These are phyloP conservation scores for Ectemnius continuus DNA, from an alignment of 2,888 invertebrate species.

Conservation along the genomic window DNA sequence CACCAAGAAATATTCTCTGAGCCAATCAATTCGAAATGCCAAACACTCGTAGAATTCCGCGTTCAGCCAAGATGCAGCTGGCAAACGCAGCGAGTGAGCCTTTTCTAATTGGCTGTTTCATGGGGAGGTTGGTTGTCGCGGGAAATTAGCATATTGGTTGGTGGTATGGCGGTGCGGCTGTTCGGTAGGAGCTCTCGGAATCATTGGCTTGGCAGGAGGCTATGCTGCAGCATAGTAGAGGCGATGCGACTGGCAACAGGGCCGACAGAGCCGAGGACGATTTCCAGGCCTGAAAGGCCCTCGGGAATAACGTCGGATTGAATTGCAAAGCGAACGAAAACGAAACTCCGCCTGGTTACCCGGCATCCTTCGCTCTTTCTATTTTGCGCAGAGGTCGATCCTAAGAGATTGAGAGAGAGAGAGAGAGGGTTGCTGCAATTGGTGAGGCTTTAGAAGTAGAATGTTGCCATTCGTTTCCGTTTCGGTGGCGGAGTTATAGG, in stretches of 20 bases:
- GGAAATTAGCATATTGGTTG: constrained; percentile 54
- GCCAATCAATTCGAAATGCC: too few species aligned
- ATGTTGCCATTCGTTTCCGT: too few species aligned
- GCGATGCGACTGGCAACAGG: constrained; percentile 1
- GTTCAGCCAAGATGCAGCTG: too few species aligned
- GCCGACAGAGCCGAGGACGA: constrained; percentile 16
- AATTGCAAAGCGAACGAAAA: constrained; percentile 70
- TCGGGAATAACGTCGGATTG: constrained; percentile 57
- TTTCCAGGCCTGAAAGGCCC: constrained; percentile 26
- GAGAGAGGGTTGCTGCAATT: too few species aligned
- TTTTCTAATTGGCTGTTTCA: constrained; percentile 44
- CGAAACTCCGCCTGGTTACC: constrained; percentile 34
- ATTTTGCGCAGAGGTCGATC: too few species aligned
- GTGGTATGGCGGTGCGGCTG: constrained; percentile 12
- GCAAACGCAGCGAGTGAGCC: constrained; percentile 9
- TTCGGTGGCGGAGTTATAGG: too few species aligned
- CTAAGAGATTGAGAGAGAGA: too few species aligned
- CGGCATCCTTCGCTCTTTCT: too few species aligned
- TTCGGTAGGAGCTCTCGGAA: constrained; percentile 28
- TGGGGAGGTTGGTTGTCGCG: constrained; percentile 17
- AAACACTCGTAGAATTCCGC: too few species aligned
- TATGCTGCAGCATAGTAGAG: too few species aligned
- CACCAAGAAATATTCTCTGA: too few species aligned
- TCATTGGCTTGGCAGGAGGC: constrained; percentile 32
- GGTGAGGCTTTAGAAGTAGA: too few species aligned